Conservation (phyloP, 2,888 invertebrate species). For the Ceramica pisi region DNA sequence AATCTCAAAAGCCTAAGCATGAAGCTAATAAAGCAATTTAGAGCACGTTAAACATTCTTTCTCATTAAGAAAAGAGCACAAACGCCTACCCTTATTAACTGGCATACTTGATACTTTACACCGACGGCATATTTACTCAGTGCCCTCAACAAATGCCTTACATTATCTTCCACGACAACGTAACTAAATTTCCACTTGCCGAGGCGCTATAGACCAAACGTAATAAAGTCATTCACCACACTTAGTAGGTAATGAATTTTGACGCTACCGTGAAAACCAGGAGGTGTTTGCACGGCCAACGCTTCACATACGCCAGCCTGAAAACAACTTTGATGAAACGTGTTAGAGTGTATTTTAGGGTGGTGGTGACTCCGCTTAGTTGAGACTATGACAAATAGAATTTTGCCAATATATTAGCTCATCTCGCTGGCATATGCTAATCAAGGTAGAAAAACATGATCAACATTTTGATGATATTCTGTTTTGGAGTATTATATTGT, state of each 20-base stretch:
- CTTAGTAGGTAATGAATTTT: constrained; percentile 69
- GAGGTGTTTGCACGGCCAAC: constrained; percentile 58
- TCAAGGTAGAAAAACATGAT: constrained; percentile 37
- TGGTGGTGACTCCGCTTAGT: constrained; percentile 10
- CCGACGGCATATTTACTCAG: constrained; percentile 32
- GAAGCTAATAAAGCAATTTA: constrained; percentile 12
- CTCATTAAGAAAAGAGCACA: constrained; percentile 26
- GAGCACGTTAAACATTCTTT: constrained; percentile 9
- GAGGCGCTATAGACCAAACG: constrained; percentile 52
- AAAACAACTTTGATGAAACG: constrained; percentile 27
- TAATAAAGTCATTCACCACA: constrained; percentile 65
- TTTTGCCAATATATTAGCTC: constrained; percentile 57
- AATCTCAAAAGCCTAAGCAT: constrained; percentile 4
- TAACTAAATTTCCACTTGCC: constrained; percentile 57
- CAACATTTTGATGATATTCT: constrained; percentile 9
- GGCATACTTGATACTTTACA: constrained; percentile 1
- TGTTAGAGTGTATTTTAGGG: constrained; percentile 23
- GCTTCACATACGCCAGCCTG: constrained; percentile 34
- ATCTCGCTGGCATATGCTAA: constrained; percentile 43
- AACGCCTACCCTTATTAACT: constrained; percentile 8
- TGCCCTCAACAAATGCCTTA: constrained; percentile 45
- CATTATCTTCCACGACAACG: constrained; percentile 52
- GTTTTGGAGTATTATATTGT: background rate
- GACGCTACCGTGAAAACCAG: constrained; percentile 61
- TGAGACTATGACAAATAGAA: constrained; percentile 53